Evolutionary conservation across 2,888 invertebrate species (phyloP), one percentile per base, ranked within the genome.

Genomic region (Hoplodrina ambigua): DNA sequence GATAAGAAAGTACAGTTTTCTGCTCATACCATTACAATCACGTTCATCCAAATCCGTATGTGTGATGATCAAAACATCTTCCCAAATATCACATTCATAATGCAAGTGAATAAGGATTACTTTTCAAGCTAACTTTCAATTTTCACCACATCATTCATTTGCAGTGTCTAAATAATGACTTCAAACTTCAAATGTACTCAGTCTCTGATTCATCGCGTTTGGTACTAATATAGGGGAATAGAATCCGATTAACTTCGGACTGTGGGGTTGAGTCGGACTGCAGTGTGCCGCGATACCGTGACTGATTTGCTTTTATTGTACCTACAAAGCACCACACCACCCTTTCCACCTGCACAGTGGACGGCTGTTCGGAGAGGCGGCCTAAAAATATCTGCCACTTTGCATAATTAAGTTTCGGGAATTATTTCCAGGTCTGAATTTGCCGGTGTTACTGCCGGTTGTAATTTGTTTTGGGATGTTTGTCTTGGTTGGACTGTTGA

Each of bases 241-340:
- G 86, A 88, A 90, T 90, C 86, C 87, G 90, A 89, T 90, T 90
- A 90, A 85, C 87, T 81, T 74, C 55, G 68, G 74, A 83, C 87
- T 78, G 75, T 62, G 69, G 78, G 72, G 69, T 69, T 37, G 71
- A 72, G 70, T 75, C 53, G 65, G 72, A 57, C 69, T 78, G 81
- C 76, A 10, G 55, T 61, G 65, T 66, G 44, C 73, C 69, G 60
- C 58, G 80, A 81, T 82, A 82, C 76, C 57, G 76, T 77, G 76
- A 78, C 80, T 72, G 76, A 66, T 72, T 75, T 79, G 72, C 75
- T 84, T 80, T 83, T 80, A 83, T 84, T 84, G 76, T 25, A 57
- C 68, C 33, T 71, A 69, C 55, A 20, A 68, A 57, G 52, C 63
- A 70, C 63, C 71, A 71, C 13, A 41, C 46, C 46, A 46, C 46